These are phyloP conservation scores for Bufo gargarizans DNA, from an alignment of 2,113 vertebrate species.

Conservation along the genomic window DNA sequence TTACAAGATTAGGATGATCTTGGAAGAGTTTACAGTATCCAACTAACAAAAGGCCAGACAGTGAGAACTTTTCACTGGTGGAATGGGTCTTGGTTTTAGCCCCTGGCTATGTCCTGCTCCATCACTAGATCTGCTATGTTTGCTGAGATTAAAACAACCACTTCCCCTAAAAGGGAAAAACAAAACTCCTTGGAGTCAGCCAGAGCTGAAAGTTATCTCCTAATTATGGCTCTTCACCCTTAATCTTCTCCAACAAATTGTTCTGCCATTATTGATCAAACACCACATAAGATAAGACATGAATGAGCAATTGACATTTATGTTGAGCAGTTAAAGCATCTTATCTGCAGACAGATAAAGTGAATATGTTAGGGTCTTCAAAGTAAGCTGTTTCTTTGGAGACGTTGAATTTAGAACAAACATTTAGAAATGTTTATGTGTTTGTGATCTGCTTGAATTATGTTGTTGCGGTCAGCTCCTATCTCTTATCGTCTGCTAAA, in stretches of 20 bases:
- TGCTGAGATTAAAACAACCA: background rate
- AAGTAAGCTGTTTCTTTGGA: constrained; percentile 41
- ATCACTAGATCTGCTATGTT: background rate
- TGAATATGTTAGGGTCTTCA: constrained; percentile 26
- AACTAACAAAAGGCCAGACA: background rate
- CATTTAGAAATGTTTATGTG: constrained; percentile 47
- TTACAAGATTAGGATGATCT: background rate
- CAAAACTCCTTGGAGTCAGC: constrained; percentile 12
- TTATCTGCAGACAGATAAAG: constrained; percentile 34
- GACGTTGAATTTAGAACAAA: constrained; percentile 43
- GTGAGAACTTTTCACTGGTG: background rate
- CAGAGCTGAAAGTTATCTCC: constrained; percentile 22
- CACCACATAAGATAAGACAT: constrained; percentile 46
- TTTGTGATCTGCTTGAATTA: constrained; percentile 6
- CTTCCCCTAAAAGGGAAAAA: constrained; percentile 33
- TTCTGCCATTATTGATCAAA: constrained; percentile 56
- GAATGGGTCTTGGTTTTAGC: background rate
- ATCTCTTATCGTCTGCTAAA: constrained; percentile 1
- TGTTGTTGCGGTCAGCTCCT: background rate
- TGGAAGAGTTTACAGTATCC: background rate
- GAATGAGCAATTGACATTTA: constrained; percentile 45
- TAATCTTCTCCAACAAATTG: constrained; percentile 53
- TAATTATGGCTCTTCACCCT: constrained; percentile 40
- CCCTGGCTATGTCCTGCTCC: background rate
- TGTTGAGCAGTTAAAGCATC: constrained; percentile 28